These are phyloP conservation scores for Cryptus viduatorius DNA, from an alignment of 2,888 invertebrate species.

Conservation along the genomic window DNA sequence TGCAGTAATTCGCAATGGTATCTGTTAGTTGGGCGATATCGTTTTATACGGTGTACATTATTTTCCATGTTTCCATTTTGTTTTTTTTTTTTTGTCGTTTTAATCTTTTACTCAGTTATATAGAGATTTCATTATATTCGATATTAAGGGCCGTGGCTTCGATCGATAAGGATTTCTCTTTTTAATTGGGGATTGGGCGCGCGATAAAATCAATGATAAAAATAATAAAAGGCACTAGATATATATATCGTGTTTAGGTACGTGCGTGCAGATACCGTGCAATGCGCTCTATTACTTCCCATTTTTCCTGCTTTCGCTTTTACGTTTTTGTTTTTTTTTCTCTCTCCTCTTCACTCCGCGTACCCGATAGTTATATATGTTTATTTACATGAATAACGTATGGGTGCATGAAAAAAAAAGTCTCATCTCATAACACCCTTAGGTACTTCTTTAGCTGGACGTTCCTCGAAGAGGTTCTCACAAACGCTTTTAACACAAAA, in stretches of 20 bases:
- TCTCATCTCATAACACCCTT: slow-evolving; percentile 61
- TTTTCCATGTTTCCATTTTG: slow-evolving; percentile 5
- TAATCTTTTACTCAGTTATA: slow-evolving; percentile 49
- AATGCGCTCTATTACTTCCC: slow-evolving; percentile 51
- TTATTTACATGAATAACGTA: slow-evolving; percentile 70
- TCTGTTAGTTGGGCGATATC: slow-evolving; percentile 67
- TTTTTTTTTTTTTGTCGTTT: slow-evolving; percentile 19
- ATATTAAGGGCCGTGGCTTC: slow-evolving; percentile 70
- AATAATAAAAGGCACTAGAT: slow-evolving; percentile 76
- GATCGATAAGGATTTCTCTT: slow-evolving; percentile 62
- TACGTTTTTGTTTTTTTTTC: slow-evolving; percentile 59
- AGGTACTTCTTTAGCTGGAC: slow-evolving; percentile 73
- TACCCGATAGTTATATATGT: slow-evolving; percentile 70
- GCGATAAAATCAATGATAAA: slow-evolving; percentile 65
- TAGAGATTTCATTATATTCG: slow-evolving; percentile 60
- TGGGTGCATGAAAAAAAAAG: slow-evolving; percentile 59
- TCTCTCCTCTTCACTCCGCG: slow-evolving; percentile 56
- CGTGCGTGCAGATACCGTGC: slow-evolving; percentile 71
- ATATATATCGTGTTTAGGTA: slow-evolving; percentile 71
- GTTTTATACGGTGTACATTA: slow-evolving; percentile 56
- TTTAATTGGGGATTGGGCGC: slow-evolving; percentile 59
- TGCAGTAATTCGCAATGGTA: slow-evolving; percentile 61
- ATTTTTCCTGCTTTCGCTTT: slow-evolving; percentile 59
- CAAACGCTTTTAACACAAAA: slow-evolving; percentile 52
- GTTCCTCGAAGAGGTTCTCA: slow-evolving; percentile 62